A percentile compares a stretch with the other conserved stretches of the same genome.
Evolutionary conservation across 2,113 vertebrate genomes (phyloP).

Genomic region (Camelus dromedarius): DNA sequence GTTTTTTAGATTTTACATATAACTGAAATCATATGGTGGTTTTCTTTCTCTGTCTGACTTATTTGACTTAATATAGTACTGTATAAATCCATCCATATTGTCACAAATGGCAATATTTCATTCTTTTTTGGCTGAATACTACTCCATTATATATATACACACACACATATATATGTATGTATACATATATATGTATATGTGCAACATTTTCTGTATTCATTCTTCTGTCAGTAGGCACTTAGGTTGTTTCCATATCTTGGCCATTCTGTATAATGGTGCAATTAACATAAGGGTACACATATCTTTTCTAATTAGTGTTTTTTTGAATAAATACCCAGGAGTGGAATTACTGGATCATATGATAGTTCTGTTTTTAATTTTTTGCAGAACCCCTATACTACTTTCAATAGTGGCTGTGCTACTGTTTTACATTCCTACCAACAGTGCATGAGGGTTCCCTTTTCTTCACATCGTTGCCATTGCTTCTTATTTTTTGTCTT

Average conservation of each 20-base stretch:
- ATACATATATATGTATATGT: no score
- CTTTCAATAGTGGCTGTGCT: not conserved
- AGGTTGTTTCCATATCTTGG: not conserved
- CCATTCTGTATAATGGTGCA: not conserved
- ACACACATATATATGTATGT: no score
- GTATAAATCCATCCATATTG: not conserved
- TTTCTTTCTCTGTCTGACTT: not conserved
- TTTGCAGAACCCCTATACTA: not conserved
- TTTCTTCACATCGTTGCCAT: not conserved
- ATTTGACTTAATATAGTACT: not conserved
- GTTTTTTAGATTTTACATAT: not conserved
- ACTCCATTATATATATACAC: not conserved
- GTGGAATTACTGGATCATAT: not conserved
- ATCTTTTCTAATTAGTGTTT: not conserved
- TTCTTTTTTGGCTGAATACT: not conserved
- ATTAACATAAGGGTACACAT: not conserved
- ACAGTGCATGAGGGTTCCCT: not conserved
- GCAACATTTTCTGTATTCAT: no score
- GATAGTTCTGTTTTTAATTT: not conserved
- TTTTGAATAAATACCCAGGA: not conserved
- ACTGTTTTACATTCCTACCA: not conserved
- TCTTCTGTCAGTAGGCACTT: not conserved
- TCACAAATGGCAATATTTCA: not conserved
- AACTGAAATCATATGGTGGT: not conserved
- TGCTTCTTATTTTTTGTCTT: not conserved